Base-by-base conservation (phyloP, 1,140 invertebrate genomes). In the Gryllus bimaculatus region DNA sequence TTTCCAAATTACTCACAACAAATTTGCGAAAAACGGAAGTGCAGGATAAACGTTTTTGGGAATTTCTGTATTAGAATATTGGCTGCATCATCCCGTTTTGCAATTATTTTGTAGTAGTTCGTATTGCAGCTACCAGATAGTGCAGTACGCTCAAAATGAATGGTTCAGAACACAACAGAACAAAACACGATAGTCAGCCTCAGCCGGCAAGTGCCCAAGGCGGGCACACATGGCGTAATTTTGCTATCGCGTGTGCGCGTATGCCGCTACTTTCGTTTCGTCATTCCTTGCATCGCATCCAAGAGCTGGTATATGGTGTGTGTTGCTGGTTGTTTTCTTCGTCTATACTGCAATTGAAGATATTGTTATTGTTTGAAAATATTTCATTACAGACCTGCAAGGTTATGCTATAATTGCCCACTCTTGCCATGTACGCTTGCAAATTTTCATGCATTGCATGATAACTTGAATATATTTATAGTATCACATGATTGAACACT, bases 401-500 rank as follows among this genome's bases (percentile, higher is more conserved):
- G 18, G 10, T 66, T 66, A 66, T 66, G 18, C 10, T 66, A 66
- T 3, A 39, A 39, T 39, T 39, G 26, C 5, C 26, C 26, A 39
- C 26, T 5, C 26, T 39, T 39, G 26, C 26, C 26, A 39, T 39
- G 54, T 3, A 66, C 7, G 10, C 54, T 18, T 3, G 54, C 18
- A 66, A 18, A 13, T 66, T 66, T 66, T 10, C 54, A 66, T 66
- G 18, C 10, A 66, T 2, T 18, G 54, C 54, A 66, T 66, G 10
- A 13, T 66, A 66, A 66, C 18, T 66, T 66, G 54, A 66, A 66
- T 66, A 66, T 10, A 66, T 18, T 66, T 66, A 18, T 66, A 66
- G 54, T 18, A 66, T 66, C 54, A 66, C 54, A 66, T 66, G 54
- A 66, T 66, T 66, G 54, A 66, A 66, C 54, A 66, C 54, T 66